phyloP scores from a whole-genome alignment of 2,113 vertebrate species.

The Platichthys flesus region DNA sequence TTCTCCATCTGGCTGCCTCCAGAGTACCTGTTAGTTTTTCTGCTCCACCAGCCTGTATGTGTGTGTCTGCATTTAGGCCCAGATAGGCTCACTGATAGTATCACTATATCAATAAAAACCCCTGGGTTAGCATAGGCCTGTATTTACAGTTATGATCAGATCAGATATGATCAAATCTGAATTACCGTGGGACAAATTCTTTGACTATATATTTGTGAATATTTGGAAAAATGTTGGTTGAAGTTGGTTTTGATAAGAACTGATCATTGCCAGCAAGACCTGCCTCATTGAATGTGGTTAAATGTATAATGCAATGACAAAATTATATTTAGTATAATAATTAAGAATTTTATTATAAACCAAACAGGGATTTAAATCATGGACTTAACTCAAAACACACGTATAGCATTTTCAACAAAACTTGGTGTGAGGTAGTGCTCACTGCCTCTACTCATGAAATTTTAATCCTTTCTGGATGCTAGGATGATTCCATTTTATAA shows the following conservation, averaged over 20 bases:
- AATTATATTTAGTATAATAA: too few relatives aligned
- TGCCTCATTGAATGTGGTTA: not conserved
- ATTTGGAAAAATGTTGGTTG: too few relatives aligned
- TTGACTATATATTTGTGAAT: too few relatives aligned
- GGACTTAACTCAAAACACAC: not conserved
- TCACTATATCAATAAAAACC: not conserved
- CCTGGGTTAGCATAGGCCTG: not conserved
- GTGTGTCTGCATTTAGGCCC: not conserved
- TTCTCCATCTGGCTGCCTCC: too few relatives aligned
- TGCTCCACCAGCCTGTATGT: not conserved
- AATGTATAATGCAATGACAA: not conserved
- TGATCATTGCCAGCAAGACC: too few relatives aligned
- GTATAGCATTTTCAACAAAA: slow-evolving; percentile 21
- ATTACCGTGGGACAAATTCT: too few relatives aligned
- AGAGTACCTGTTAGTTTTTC: not conserved
- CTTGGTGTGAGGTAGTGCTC: slow-evolving; percentile 24
- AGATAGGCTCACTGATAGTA: not conserved
- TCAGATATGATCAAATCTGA: not conserved
- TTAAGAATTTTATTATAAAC: not conserved
- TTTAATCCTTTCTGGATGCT: slow-evolving; percentile 39
- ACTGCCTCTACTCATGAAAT: slow-evolving; percentile 53
- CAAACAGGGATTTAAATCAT: not conserved
- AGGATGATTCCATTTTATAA: slow-evolving; percentile 36
- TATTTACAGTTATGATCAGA: not conserved
- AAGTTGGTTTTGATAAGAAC: too few relatives aligned